Evolutionary conservation across 2,888 invertebrate species (phyloP).

Genomic region (Morpho helenor): DNA sequence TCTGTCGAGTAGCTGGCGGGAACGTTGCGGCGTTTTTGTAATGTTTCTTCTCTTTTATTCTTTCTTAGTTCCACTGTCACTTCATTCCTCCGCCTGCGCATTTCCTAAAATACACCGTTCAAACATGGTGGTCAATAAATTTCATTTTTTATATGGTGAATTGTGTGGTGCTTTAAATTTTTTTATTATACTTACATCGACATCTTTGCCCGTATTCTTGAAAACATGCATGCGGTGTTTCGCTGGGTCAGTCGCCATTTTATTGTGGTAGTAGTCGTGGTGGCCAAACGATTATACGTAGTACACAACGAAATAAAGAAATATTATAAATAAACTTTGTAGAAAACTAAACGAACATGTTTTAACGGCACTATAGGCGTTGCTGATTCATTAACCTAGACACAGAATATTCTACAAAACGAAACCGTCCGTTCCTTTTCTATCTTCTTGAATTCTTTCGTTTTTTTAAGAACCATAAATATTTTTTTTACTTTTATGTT

Average conservation of each 20-base stretch:
- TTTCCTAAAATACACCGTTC: conserved; percentile 84
- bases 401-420: conserved; percentile 62
- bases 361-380: conserved; percentile 57
- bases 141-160: neutral
- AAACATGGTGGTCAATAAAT: conserved; percentile 3
- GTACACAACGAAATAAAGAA: conserved; percentile 68
- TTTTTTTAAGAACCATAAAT: conserved; percentile 44
- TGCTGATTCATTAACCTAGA: conserved; percentile 66
- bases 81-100: conserved; percentile 97
- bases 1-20: conserved; percentile 90
- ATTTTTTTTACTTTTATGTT: conserved; percentile 23
- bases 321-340: conserved; percentile 58
- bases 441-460: conserved; percentile 47
- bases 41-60: conserved; percentile 98
- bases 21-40: conserved; percentile 97
- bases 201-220: conserved; percentile 99
- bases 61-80: conserved; percentile 97
- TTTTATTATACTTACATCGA: conserved; percentile 89
- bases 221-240: conserved; percentile 95
- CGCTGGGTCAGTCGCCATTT: conserved; percentile 88
- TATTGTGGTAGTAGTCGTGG: conserved; percentile 64
- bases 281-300: conserved; percentile 48
- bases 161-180: conserved; percentile 3
- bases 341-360: conserved; percentile 67
- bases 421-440: conserved; percentile 55